Conservation (phyloP, 1,140 invertebrate species). For the Drosophila funebris region DNA sequence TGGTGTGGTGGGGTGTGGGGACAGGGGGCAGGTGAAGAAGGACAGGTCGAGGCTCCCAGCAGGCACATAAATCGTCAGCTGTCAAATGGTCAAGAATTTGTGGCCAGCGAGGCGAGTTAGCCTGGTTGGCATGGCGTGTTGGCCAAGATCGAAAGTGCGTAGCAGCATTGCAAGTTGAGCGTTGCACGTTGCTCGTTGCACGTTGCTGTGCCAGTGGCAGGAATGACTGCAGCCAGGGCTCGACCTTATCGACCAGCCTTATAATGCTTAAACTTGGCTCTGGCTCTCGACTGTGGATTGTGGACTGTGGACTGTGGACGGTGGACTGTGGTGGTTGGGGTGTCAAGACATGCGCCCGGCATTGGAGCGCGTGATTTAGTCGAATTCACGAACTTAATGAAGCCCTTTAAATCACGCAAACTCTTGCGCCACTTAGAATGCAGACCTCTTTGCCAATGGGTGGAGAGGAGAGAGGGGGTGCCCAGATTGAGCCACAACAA, state of each 20-base stretch:
- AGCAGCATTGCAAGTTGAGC: slow-evolving; percentile 51
- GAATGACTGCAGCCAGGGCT: neutral
- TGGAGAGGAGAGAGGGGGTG: neutral
- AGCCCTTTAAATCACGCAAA: slow-evolving; percentile 84
- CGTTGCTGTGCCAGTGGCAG: slow-evolving; percentile 25
- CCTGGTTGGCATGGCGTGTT: slow-evolving; percentile 47
- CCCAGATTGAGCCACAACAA: neutral
- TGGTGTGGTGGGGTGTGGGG: neutral
- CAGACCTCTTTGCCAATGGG: slow-evolving; percentile 70
- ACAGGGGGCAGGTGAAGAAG: slow-evolving; percentile 18
- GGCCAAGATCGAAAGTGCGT: slow-evolving; percentile 76
- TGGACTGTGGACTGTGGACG: neutral
- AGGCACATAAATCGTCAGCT: slow-evolving; percentile 82
- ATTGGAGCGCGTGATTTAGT: slow-evolving; percentile 80
- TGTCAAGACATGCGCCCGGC: slow-evolving; percentile 73
- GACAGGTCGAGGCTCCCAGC: slow-evolving; percentile 38
- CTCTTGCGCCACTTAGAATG: slow-evolving; percentile 76
- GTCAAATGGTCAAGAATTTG: slow-evolving; percentile 78
- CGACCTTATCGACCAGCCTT: slow-evolving; percentile 64
- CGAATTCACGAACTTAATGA: slow-evolving; percentile 84
- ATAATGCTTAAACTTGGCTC: slow-evolving; percentile 74
- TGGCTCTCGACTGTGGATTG: neutral
- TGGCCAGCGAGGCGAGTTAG: slow-evolving; percentile 41
- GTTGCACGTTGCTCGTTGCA: slow-evolving; percentile 18
- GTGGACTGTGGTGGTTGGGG: slow-evolving; percentile 19